Conservation (phyloP, 2,113 vertebrate genomes). For the Myanophis thanlyinensis region DNA sequence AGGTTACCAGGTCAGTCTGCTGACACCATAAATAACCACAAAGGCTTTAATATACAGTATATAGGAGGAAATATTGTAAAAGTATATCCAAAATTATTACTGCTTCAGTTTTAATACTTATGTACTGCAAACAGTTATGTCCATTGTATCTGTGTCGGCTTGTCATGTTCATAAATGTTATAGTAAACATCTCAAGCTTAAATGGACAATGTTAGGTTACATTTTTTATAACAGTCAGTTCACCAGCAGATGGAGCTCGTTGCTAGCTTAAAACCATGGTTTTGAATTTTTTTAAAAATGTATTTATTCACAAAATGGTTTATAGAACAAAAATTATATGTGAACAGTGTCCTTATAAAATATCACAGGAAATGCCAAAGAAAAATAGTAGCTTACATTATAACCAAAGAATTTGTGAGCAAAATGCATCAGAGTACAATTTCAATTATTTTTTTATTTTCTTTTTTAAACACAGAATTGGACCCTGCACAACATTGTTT, state of each 20-base stretch:
- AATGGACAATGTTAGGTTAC: neutral
- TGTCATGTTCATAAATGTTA: neutral
- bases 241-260: slow-evolving; percentile 25
- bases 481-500: neutral
- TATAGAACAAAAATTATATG: neutral
- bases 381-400: neutral
- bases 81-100: neutral
- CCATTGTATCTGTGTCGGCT: neutral
- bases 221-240: neutral
- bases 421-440: neutral
- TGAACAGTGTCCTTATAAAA: neutral
- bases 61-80: neutral
- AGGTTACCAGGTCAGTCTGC: neutral
- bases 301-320: neutral
- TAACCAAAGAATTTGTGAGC: neutral
- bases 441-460: neutral
- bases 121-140: neutral
- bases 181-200: neutral
- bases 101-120: neutral
- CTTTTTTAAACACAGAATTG: neutral
- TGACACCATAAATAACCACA: neutral
- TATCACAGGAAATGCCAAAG: neutral
- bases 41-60: neutral
- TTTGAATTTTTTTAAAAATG: neutral
- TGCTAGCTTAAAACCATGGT: neutral